Conservation (phyloP, 2,113 vertebrate genomes). For the Tonatia bakeri region DNA sequence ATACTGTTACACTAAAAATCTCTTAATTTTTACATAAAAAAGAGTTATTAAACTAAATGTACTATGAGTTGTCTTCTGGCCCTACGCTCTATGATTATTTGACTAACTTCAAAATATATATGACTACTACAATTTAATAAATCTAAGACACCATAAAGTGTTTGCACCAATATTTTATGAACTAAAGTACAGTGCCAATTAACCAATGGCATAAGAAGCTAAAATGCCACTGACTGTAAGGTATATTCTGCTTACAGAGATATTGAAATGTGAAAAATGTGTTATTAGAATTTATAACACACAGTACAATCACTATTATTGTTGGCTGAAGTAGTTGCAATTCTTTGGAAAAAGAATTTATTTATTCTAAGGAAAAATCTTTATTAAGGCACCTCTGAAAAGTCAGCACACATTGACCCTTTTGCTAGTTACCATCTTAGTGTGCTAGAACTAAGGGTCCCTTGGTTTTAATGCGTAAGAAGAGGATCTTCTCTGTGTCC, state of each 20-base stretch:
- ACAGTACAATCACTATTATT: not conserved
- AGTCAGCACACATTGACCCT: not conserved
- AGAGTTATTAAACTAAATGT: not conserved
- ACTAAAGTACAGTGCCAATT: not conserved
- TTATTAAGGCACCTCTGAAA: not conserved
- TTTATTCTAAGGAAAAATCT: not conserved
- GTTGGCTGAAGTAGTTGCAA: not conserved
- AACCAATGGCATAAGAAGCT: not conserved
- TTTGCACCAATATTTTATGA: constrained; percentile 13
- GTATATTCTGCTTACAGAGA: not conserved
- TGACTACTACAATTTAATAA: not conserved
- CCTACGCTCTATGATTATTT: not conserved
- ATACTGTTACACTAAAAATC: not conserved
- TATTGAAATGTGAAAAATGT: not conserved
- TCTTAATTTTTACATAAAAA: not conserved
- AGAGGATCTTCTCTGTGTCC: not conserved
- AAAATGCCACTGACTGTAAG: not conserved
- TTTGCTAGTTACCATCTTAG: not conserved
- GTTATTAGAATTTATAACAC: not conserved
- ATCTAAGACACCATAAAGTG: not conserved
- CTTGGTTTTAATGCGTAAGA: not conserved
- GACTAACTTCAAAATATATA: not conserved
- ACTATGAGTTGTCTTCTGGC: not conserved
- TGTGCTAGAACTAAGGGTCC: no score
- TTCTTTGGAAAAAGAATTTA: not conserved